These are phyloP conservation scores for Allophyes oxyacanthae DNA, from an alignment of 2,888 invertebrate species.

Conservation along the genomic window DNA sequence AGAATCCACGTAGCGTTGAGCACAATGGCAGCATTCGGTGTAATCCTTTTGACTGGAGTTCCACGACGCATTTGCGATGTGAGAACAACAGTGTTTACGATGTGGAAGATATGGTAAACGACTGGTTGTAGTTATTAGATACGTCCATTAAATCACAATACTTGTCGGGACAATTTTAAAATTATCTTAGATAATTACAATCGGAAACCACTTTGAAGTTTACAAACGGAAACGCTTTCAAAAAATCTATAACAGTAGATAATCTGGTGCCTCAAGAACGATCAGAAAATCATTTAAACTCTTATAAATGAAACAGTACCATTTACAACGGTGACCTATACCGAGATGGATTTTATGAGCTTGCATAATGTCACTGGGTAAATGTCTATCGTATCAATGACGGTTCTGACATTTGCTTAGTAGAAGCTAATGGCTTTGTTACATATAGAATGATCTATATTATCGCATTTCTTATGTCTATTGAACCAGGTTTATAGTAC, in stretches of 20 bases:
- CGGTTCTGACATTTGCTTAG: conserved; percentile 31
- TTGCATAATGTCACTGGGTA: conserved; percentile 30
- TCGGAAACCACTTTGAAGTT: too few relatives aligned
- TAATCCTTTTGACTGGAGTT: conserved; percentile 52
- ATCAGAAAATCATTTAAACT: too few relatives aligned
- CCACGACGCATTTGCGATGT: conserved; percentile 37
- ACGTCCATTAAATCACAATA: too few relatives aligned
- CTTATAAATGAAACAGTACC: conserved; percentile 8
- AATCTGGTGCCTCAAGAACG: too few relatives aligned
- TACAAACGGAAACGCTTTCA: too few relatives aligned
- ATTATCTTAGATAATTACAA: too few relatives aligned
- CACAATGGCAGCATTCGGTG: conserved; percentile 40
- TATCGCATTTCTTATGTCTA: too few relatives aligned
- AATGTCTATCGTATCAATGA: conserved; percentile 25
- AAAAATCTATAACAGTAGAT: too few relatives aligned
- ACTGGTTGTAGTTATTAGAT: background rate
- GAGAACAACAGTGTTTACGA: conserved; percentile 27
- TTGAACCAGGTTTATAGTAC: too few relatives aligned
- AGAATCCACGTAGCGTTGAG: conserved; percentile 39
- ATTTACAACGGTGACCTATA: conserved; percentile 12
- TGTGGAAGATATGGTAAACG: conserved; percentile 13
- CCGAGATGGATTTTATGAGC: conserved; percentile 8
- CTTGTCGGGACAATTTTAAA: too few relatives aligned
- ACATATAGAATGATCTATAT: too few relatives aligned
- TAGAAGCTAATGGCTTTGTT: background rate